Evolutionary conservation across 2,797 vertebrate species (phyloP), one percentile per base, ranked within the genome.

Genomic region (Helarctos malayanus): DNA sequence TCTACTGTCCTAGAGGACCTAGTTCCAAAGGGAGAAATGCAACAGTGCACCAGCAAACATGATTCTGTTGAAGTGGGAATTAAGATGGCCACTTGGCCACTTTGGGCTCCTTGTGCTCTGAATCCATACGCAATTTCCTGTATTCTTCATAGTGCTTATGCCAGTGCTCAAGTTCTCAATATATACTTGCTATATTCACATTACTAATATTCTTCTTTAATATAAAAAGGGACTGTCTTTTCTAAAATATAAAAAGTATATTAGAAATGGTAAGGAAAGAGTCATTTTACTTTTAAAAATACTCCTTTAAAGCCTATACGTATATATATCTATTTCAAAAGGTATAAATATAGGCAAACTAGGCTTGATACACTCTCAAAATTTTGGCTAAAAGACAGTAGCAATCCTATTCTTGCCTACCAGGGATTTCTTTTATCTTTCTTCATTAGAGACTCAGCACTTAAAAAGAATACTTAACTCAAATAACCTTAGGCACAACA

Each of bases 341-440:
- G 52, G 65, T 83, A 71, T 65, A 91, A 80, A 59, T 32, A 61
- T 79, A 75, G 69, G 85, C 52, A 93, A 89, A 97, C n/a, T 25
- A 86, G 27, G 35, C 41, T 29, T 1, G 6, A 71, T 52, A 71
- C 2, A 45, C 11, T 83, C 52, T 89, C 68, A 94, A 45, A 94
- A 91, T 89, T 96, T 93, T 93, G 86, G 80, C 49, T 88, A 95
- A 94, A 65, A 90, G 56, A 27, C 5, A 92, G 65, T 59, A 95
- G 52, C 23, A 82, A 91, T 79, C 29, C 15, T 25, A 9, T 88
- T 96, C 69, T 84, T 95, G n/a, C 21, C 84, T 79, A 89, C 6
- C 41, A 95, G 69, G 9, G 18, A 54, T 61, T 78, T 92, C 71
- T 93, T 90, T 88, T 92, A 95, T 63, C 41, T 79, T 92, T 86